A percentile compares a stretch with the other conserved stretches of the same genome.
These are phyloP conservation scores for Aporrectodea caliginosa DNA, from an alignment of 1,140 invertebrate genomes.

Conservation along the genomic window DNA sequence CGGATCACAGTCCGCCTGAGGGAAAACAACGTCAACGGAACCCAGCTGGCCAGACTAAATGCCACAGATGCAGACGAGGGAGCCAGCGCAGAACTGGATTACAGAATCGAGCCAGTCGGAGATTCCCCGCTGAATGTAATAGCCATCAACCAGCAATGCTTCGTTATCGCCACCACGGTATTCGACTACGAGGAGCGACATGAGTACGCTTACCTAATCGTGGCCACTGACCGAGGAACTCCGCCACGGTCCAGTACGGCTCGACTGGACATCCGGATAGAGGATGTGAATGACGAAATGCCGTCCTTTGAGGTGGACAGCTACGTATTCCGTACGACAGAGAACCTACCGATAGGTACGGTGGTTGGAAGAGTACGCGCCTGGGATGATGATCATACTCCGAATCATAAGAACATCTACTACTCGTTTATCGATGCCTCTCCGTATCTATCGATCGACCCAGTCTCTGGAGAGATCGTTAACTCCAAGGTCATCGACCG, in stretches of 20 bases:
- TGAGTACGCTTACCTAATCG: not conserved
- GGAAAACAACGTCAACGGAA: not conserved
- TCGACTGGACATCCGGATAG: not conserved
- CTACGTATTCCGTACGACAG: not conserved
- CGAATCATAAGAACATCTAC: not conserved
- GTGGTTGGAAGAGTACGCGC: not conserved
- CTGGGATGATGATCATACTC: not conserved
- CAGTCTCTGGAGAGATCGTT: not conserved
- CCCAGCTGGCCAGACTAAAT: not conserved
- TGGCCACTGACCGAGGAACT: not conserved
- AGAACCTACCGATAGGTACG: not conserved
- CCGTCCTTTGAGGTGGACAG: not conserved
- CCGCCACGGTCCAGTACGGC: not conserved
- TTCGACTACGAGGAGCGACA: not conserved
- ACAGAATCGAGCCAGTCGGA: not conserved
- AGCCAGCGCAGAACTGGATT: not conserved
- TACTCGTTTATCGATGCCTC: not conserved
- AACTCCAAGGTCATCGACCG: not conserved
- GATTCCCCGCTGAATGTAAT: not conserved
- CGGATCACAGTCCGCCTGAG: not conserved
- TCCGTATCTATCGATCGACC: not conserved
- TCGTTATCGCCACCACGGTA: not conserved
- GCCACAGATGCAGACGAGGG: not conserved
- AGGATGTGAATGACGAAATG: not conserved
- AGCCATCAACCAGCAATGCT: not conserved